Base-by-base conservation (phyloP, 1,140 invertebrate species). In the Brachionus calyciflorus region DNA sequence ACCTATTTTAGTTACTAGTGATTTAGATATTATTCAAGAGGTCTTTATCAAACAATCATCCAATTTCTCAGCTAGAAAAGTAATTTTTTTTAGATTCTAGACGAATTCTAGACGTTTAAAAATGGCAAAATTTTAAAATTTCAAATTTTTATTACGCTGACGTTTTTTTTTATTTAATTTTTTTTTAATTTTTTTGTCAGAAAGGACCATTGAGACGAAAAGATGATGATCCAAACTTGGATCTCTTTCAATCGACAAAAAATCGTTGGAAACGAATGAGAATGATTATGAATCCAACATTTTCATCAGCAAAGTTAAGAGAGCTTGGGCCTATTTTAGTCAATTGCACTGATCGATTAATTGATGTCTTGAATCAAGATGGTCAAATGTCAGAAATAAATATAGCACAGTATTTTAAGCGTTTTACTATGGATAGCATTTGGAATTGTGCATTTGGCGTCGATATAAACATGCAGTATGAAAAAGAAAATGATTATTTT, bases 221-320 rank as follows among this genome's bases (percentile, higher is more conserved):
- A 49, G 69, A 73, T 17, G 40, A 73, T 40, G 37, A 41, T 73
- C 44, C 30, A 9, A 51, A 79, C 19, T 68, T 78, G 21, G 78
- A 81, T 51, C 24, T 85, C 7, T 80, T 83, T 37, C 48, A 55
- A 30, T 77, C 85, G 1, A 78, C 80, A 19, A 85, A 82, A 73
- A 78, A 81, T 6, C 75, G 82, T 41, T 89, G 89, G 89, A 87
- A 86, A 80, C 80, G 86, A 1, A 77, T 88, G 3, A 81, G 89
- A 41, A 81, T 83, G 14, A 88, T 89, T 65, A 80, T 89, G 46
- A 87, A 87, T 4, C 88, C 88, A 6, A 84, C 87, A 9, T 90
- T 89, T 80, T 87, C 88, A 1, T 82, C 86, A 1, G 82, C 84
- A 3, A 89, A 89, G 82, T 86, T 90, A n/a, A n/a, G n/a, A n/a